Conservation (phyloP, 2,888 invertebrate genomes). For the Brachynemurus nebulosus region DNA sequence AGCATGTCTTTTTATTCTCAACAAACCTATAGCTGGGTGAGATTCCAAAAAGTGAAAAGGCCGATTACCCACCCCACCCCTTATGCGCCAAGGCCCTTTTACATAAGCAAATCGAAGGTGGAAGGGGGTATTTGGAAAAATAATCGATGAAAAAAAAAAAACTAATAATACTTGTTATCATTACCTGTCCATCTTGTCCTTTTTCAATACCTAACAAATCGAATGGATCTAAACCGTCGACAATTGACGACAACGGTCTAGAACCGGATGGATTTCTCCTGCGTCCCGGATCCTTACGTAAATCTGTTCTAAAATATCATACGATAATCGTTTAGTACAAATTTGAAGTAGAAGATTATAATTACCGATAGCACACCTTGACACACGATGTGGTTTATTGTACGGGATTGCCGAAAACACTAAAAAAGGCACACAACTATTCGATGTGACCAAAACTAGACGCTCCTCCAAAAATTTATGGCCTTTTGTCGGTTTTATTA, state of each 20-base stretch:
- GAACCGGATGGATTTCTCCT: constrained; percentile 71
- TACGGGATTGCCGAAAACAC: constrained; percentile 82
- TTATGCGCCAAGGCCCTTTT: no score
- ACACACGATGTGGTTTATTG: constrained; percentile 30
- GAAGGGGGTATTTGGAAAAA: no score
- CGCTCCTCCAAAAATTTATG: constrained; percentile 66
- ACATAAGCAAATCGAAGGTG: no score
- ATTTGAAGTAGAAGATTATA: no score
- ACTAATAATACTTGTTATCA: constrained; percentile 12
- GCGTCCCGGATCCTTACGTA: constrained; percentile 57
- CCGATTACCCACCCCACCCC: no score
- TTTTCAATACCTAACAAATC: constrained; percentile 70
- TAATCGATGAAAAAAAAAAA: no score
- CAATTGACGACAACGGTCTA: constrained; percentile 68
- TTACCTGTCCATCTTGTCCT: constrained; percentile 61
- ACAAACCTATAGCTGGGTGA: no score
- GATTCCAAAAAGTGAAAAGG: no score
- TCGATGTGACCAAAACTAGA: constrained; percentile 63
- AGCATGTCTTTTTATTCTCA: no score
- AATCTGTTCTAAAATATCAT: constrained; percentile 39
- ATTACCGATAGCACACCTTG: constrained; percentile 13
- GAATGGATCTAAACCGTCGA: constrained; percentile 74
- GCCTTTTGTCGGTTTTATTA: constrained; percentile 45
- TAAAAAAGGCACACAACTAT: constrained; percentile 60
- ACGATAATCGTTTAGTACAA: no score